Evolutionary conservation across 2,113 vertebrate genomes (phyloP).

Genomic region (Microcebus ravelobensis): DNA sequence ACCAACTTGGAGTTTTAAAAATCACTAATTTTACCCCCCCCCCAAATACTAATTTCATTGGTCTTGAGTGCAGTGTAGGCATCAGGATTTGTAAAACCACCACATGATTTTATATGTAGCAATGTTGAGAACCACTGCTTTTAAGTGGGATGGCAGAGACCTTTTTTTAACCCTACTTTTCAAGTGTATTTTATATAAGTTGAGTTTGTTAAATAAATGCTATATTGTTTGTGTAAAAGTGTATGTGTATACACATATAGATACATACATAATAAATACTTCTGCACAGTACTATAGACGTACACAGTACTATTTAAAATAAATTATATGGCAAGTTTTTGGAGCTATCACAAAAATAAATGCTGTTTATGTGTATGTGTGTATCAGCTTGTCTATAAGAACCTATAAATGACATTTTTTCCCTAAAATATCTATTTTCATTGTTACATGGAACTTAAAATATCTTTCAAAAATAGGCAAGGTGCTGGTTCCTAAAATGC

Average conservation of each 20-base stretch:
- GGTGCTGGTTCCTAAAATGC: background rate
- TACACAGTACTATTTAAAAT: background rate
- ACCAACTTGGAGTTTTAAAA: constrained; percentile 10
- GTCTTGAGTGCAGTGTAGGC: background rate
- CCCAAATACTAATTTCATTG: background rate
- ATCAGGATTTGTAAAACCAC: background rate
- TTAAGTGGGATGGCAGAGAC: background rate
- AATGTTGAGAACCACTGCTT: background rate
- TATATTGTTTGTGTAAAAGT: background rate
- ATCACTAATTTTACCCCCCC: background rate
- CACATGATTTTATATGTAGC: background rate
- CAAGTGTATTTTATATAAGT: background rate
- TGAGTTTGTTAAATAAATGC: background rate
- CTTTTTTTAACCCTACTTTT: background rate
- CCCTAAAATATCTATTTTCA: background rate
- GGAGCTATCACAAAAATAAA: background rate
- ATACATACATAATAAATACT: background rate
- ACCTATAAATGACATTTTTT: background rate
- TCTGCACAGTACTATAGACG: background rate
- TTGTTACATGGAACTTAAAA: background rate
- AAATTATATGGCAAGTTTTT: background rate
- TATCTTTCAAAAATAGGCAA: background rate
- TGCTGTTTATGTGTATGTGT: background rate
- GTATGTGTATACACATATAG: background rate
- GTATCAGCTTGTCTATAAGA: background rate